Conservation (phyloP, 92 coral and sea anemone species). For the Palythoa grandiflora region DNA sequence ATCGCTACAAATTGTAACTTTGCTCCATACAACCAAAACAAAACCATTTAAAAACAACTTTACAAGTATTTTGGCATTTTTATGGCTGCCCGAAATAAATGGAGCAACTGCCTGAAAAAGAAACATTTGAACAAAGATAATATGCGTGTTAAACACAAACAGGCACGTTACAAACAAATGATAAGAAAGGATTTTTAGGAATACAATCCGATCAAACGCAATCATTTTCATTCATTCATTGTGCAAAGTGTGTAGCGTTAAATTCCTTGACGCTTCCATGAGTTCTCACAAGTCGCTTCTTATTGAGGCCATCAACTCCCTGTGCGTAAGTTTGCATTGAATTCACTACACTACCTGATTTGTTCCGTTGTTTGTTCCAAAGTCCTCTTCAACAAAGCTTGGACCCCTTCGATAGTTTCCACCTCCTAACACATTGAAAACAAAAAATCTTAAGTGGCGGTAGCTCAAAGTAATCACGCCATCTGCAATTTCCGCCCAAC, state of each 20-base stretch:
- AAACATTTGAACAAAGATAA: background rate
- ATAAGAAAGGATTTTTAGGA: background rate
- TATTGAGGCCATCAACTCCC: too few species aligned
- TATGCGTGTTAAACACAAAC: background rate
- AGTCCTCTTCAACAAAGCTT: slow-evolving; percentile 89
- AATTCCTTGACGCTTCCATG: background rate
- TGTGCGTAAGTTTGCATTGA: background rate
- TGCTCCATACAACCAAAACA: too few species aligned
- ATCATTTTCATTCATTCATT: background rate
- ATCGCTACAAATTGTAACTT: background rate
- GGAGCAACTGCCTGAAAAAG: too few species aligned
- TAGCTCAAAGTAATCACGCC: background rate
- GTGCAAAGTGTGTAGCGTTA: background rate
- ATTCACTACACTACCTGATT: slow-evolving; percentile 71
- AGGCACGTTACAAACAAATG: background rate
- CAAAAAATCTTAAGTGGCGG: background rate
- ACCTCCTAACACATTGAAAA: slow-evolving; percentile 75
- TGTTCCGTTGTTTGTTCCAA: slow-evolving; percentile 98
- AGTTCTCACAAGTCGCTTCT: too few species aligned
- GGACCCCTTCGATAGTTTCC: slow-evolving; percentile 94
- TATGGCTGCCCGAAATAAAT: too few species aligned
- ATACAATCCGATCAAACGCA: background rate
- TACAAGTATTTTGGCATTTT: too few species aligned
- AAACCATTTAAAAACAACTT: too few species aligned
- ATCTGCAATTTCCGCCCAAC: background rate